Evolutionary conservation across 2,888 invertebrate species (phyloP), one percentile per base, ranked within the genome.

Genomic region (Ochlodes sylvanus): DNA sequence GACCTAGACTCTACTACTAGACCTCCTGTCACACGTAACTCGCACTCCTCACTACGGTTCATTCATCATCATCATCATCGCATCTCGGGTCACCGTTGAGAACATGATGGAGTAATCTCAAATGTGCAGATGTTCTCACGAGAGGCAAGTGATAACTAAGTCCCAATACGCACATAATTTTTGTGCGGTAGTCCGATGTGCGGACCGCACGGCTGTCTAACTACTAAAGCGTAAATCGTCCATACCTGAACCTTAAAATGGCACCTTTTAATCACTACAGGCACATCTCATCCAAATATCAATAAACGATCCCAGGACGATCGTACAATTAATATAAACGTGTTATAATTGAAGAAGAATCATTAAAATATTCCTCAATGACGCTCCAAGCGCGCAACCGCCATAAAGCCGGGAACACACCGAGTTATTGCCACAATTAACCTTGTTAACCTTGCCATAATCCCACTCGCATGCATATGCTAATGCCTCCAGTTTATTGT

Each of bases 331-430:
- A 47, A 34, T 61, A 61, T 61, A 50, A 61, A 61, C 47, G 63
- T 63, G 63, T 55, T 44, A 55, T 55, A 63, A 61, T 57, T 38
- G 19, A 38, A 63, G 63, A 54, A 63, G 21, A 41, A 21, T 38
- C 21, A 63, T 63, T 63, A 63, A 63, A 64, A 64, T 58, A 58
- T 38, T 50, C 44, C 50, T 57, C 34, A 57, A 64, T 64, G 50
- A 10, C 50, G 50, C 50, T 50, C 2, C 41, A 54, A 27, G 14
- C 52, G n/a, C 19, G 7, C 47, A 15, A 19, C 15, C 38, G 44
- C 50, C 32, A 70, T 70, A 67, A 64, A 62, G 50, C 42, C 42
- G 66, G 66, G 55, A 61, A 47, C 56, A 69, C 63, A 69, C 67
- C n/a, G 47, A 60, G 21, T 58, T 67, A 63, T 66, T 47, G 63